Conservation (phyloP, 2,888 invertebrate species). For the Aelia acuminata region DNA sequence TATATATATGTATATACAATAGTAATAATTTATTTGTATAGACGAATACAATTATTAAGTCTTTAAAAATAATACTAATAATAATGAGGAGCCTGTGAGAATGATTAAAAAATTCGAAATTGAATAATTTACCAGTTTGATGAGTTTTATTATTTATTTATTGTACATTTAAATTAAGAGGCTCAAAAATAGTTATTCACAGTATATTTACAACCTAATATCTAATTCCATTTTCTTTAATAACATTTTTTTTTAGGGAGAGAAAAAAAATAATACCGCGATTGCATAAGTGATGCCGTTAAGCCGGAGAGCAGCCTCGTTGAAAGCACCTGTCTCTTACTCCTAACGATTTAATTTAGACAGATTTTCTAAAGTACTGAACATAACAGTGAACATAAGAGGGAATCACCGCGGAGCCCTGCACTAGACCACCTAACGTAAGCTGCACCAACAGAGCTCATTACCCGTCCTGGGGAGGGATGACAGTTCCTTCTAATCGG, state of each 20-base stretch:
- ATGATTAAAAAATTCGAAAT: no score
- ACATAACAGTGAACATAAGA: constrained; percentile 38
- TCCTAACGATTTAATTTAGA: constrained; percentile 30
- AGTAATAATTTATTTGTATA: no score
- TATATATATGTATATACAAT: no score
- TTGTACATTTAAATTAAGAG: neutral
- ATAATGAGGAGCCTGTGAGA: no score
- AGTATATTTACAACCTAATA: neutral
- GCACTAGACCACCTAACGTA: neutral
- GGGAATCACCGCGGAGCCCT: neutral
- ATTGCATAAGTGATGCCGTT: constrained; percentile 16
- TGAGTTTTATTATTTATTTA: no score
- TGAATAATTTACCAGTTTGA: no score
- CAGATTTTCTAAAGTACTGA: constrained; percentile 9
- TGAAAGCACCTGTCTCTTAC: constrained; percentile 19
- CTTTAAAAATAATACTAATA: no score
- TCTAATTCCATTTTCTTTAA: neutral
- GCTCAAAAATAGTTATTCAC: neutral
- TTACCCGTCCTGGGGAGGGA: neutral
- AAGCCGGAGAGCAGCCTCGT: neutral
- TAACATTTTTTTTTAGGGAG: neutral
- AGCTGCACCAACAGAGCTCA: neutral
- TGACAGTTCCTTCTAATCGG: constrained; percentile 44
- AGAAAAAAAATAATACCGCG: neutral
- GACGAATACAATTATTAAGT: no score